Evolutionary conservation across 2,797 vertebrate species (phyloP).

Genomic region (Onychomys leucogaster): DNA sequence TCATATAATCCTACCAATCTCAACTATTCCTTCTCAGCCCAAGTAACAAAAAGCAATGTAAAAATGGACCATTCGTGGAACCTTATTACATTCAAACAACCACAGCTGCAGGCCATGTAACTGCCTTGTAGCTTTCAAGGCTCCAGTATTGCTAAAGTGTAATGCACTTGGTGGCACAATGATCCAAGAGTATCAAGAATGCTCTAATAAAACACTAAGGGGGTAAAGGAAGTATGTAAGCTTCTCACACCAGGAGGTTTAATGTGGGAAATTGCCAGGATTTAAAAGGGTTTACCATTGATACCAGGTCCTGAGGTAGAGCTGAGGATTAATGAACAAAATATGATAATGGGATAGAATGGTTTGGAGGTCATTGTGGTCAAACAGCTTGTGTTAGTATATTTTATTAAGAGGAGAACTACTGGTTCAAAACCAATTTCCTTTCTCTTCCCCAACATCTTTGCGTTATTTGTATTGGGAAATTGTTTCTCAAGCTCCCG

Average conservation of each 20-base stretch:
- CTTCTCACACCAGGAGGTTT: not conserved
- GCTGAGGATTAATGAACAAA: conserved; percentile 25
- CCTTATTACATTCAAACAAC: not conserved
- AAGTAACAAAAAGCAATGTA: conserved; percentile 23
- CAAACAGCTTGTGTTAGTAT: not conserved
- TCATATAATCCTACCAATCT: conserved; percentile 13
- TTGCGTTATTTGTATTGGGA: not conserved
- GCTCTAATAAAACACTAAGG: not conserved
- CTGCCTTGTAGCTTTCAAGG: not conserved
- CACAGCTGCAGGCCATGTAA: not conserved
- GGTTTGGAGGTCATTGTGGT: not conserved
- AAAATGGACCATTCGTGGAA: not conserved
- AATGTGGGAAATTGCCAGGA: not conserved
- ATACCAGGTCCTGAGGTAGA: not conserved
- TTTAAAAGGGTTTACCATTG: not conserved
- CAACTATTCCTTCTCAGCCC: conserved; percentile 29
- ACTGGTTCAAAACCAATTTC: not conserved
- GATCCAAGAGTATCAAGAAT: not conserved
- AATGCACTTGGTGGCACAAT: conserved; percentile 23
- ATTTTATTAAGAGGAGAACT: not conserved
- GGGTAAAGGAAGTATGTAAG: not conserved
- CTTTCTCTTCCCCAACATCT: not conserved
- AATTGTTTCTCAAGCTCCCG: not conserved
- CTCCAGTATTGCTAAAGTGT: not conserved
- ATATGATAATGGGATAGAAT: not conserved